A percentile compares a stretch with the other conserved stretches of the same genome.
These are phyloP conservation scores for Chouioia cunea DNA, from an alignment of 2,888 invertebrate genomes.

Conservation along the genomic window DNA sequence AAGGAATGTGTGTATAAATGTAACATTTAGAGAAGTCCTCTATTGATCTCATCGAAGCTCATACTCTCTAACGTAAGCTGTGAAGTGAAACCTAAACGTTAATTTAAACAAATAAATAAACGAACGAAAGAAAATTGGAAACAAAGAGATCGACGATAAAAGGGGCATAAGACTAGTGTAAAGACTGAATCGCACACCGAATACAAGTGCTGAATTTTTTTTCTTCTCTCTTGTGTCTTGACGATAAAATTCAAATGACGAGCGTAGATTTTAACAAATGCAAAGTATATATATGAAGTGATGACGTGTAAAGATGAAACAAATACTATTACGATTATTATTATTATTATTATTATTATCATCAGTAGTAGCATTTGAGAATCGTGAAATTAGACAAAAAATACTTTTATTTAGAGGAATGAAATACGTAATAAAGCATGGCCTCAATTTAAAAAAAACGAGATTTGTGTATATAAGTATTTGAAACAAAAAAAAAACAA, in stretches of 20 bases:
- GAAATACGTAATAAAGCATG: constrained; percentile 45
- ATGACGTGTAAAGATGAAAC: constrained; percentile 28
- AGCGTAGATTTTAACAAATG: constrained; percentile 41
- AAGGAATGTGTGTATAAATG: constrained; percentile 47
- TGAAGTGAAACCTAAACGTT: constrained; percentile 39
- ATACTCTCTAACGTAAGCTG: constrained; percentile 39
- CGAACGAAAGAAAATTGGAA: constrained; percentile 3
- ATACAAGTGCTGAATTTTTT: constrained; percentile 37
- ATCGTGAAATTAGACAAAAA: constrained; percentile 2
- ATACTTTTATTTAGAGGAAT: constrained; percentile 23
- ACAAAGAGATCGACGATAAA: constrained; percentile 28
- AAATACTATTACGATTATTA: constrained; percentile 36
- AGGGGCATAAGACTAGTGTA: constrained; percentile 6
- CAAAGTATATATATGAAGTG: constrained; percentile 17
- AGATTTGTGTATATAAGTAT: constrained; percentile 42
- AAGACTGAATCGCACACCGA: constrained; percentile 46
- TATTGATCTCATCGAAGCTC: constrained; percentile 49
- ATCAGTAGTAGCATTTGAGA: constrained; percentile 31
- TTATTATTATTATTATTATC: constrained; percentile 33
- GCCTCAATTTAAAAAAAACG: constrained; percentile 42
- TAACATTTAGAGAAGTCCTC: constrained; percentile 47
- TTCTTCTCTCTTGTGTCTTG: constrained; percentile 7
- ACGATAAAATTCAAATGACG: constrained; percentile 38
- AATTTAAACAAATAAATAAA: constrained; percentile 27
- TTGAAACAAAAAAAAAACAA: constrained; percentile 14